Conservation (phyloP, 2,113 vertebrate species). For the Choloepus hoffmanni region DNA sequence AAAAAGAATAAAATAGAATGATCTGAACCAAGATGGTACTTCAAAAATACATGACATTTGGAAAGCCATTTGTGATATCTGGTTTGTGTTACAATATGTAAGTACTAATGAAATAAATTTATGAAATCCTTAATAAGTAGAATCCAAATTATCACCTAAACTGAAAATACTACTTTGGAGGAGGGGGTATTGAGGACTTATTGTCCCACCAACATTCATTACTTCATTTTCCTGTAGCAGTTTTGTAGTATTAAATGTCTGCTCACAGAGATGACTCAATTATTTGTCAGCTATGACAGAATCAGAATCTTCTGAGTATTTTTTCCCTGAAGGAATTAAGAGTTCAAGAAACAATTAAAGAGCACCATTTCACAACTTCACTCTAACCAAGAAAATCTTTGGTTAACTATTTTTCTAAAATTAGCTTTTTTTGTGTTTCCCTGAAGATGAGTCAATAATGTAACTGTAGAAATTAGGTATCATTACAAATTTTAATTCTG, state of each 20-base stretch:
- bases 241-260: background rate
- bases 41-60: background rate
- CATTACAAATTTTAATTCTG: background rate
- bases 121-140: background rate
- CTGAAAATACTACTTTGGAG: background rate
- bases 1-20: constrained; percentile 39
- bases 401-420: background rate
- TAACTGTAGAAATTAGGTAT: background rate
- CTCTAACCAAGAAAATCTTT: background rate
- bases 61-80: background rate
- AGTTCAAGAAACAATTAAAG: constrained; percentile 10
- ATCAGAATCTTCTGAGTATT: constrained; percentile 3
- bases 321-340: constrained; percentile 29
- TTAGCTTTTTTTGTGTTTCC: background rate
- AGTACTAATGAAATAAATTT: background rate
- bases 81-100: background rate
- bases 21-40: constrained; percentile 2
- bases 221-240: background rate
- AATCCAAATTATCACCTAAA: constrained; percentile 9
- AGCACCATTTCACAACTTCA: background rate
- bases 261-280: background rate
- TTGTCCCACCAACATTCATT: background rate
- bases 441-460: background rate
- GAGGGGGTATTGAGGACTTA: background rate
- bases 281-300: background rate